Evolutionary conservation across 2,888 invertebrate genomes (phyloP).

Genomic region (Alviniconcha strummeri): DNA sequence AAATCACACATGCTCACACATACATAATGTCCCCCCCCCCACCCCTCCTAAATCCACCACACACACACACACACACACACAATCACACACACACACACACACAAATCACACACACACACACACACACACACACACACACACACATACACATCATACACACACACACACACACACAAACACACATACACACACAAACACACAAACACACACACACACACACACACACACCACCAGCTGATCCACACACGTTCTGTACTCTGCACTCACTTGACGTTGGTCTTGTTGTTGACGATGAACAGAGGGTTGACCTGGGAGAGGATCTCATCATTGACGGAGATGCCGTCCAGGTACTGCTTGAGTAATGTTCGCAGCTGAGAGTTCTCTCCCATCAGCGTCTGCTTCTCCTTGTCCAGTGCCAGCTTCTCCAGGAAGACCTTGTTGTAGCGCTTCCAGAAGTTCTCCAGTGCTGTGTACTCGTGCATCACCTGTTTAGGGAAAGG

Average conservation of each 20-base stretch:
- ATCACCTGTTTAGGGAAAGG: constrained; percentile 58
- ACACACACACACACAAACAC: neutral
- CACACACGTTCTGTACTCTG: neutral
- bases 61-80: too few relatives aligned
- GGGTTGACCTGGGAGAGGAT: constrained; percentile 73
- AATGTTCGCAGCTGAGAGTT: constrained; percentile 77
- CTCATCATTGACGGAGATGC: constrained; percentile 74
- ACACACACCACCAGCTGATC: neutral
- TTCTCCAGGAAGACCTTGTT: constrained; percentile 78
- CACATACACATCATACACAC: neutral
- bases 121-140: neutral
- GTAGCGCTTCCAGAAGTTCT: constrained; percentile 82
- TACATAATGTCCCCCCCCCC: too few relatives aligned
- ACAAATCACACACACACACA: too few relatives aligned
- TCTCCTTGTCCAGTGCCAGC: constrained; percentile 75
- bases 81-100: too few relatives aligned
- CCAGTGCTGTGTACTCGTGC: constrained; percentile 75
- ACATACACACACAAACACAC: neutral
- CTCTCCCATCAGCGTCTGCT: constrained; percentile 75
- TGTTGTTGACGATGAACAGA: constrained; percentile 72
- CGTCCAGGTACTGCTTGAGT: constrained; percentile 74
- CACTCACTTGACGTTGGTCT: constrained; percentile 72
- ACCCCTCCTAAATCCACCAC: too few relatives aligned
- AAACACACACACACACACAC: neutral
- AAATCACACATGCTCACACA: too few relatives aligned